phyloP scores from a whole-genome alignment of 2,797 vertebrate genomes.

The Helostoma temminkii region DNA sequence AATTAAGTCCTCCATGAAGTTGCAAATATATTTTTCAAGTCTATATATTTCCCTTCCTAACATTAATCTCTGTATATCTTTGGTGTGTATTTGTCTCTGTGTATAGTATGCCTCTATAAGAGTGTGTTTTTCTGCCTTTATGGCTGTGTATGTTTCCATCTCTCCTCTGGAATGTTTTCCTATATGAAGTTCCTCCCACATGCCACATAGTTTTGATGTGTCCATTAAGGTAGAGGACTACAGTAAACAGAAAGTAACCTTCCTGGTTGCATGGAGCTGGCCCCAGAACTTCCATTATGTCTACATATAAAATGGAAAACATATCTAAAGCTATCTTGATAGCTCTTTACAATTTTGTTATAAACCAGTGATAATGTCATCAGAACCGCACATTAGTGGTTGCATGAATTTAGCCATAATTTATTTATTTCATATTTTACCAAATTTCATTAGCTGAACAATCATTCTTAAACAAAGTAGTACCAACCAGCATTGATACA shows the following conservation, averaged over 20 bases:
- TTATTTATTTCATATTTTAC: too few relatives aligned
- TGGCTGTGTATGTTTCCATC: constrained; percentile 32
- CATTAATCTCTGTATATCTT: constrained; percentile 30
- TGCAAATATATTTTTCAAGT: constrained; percentile 42
- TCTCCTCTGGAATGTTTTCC: constrained; percentile 51
- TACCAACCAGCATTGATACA: neutral
- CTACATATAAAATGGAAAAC: neutral
- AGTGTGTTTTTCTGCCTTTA: constrained; percentile 35
- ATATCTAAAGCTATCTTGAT: neutral
- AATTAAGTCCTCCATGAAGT: constrained; percentile 43
- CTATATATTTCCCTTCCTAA: constrained; percentile 36
- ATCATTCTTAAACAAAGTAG: too few relatives aligned
- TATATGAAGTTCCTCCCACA: constrained; percentile 35
- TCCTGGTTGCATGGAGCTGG: constrained; percentile 5
- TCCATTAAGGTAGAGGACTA: constrained; percentile 26
- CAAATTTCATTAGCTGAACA: too few relatives aligned
- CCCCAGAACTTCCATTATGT: neutral
- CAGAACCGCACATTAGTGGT: too few relatives aligned
- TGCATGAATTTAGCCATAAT: too few relatives aligned
- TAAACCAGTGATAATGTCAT: too few relatives aligned
- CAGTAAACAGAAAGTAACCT: constrained; percentile 22
- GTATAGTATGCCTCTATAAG: constrained; percentile 25
- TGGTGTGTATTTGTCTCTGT: constrained; percentile 14
- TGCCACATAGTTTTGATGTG: constrained; percentile 55
- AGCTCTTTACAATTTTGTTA: neutral